phyloP scores from a whole-genome alignment of 2,797 vertebrate species.

The Oreortyx pictus region DNA sequence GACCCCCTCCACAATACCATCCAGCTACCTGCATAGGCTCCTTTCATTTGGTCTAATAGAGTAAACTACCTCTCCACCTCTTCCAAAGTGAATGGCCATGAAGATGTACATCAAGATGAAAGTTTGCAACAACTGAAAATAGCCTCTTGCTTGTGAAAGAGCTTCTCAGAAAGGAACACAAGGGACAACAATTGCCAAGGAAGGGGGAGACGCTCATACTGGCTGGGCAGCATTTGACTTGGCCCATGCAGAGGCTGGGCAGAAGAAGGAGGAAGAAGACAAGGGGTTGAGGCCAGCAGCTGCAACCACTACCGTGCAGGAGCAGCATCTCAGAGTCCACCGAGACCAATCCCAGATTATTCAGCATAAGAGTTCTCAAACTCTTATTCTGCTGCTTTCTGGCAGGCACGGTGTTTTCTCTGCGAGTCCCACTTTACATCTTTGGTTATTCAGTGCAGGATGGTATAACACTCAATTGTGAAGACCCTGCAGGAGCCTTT shows the following conservation, averaged over 20 bases:
- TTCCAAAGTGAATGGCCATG: constrained; percentile 44
- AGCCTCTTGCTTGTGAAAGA: constrained; percentile 32
- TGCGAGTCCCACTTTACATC: constrained; percentile 30
- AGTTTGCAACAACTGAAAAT: constrained; percentile 40
- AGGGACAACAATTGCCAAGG: constrained; percentile 39
- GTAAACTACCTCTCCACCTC: constrained; percentile 27
- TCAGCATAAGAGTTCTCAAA: constrained; percentile 37
- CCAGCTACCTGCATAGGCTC: neutral
- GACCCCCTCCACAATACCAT: neutral
- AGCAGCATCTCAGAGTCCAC: constrained; percentile 34
- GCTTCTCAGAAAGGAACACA: constrained; percentile 48
- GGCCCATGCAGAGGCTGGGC: neutral
- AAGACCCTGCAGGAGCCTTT: constrained; percentile 45
- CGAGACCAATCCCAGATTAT: constrained; percentile 46
- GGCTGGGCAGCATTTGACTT: constrained; percentile 26
- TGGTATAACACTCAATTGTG: constrained; percentile 15
- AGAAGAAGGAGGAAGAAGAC: neutral
- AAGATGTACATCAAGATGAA: constrained; percentile 47
- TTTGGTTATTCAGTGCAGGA: neutral
- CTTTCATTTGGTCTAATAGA: constrained; percentile 43
- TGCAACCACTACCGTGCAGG: constrained; percentile 28
- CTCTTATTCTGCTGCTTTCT: constrained; percentile 13
- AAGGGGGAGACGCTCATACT: constrained; percentile 13
- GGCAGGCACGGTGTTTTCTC: constrained; percentile 5
- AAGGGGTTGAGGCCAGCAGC: constrained; percentile 15